These are phyloP conservation scores for Sarotherodon lohbergeri DNA, from an alignment of 2,113 vertebrate species.

Conservation along the genomic window DNA sequence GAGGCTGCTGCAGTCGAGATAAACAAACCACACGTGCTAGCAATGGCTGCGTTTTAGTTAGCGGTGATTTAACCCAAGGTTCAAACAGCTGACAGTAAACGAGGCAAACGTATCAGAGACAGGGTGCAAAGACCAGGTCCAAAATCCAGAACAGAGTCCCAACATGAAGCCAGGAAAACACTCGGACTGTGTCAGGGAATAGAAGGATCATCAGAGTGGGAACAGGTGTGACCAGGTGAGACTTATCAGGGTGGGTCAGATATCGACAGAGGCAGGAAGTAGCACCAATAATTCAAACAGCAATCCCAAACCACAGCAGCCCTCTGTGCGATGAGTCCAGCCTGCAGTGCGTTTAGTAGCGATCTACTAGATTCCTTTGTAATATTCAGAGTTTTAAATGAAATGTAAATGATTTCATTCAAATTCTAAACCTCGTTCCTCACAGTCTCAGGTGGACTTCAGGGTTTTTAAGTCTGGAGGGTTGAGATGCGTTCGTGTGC, in stretches of 20 bases:
- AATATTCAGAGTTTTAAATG: rapidly evolving
- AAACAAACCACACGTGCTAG: neutral
- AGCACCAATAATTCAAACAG: neutral
- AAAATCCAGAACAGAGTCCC: neutral
- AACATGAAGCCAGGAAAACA: neutral
- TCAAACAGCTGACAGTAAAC: neutral
- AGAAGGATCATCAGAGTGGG: rapidly evolving
- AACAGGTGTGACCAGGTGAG: neutral
- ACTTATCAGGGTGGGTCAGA: neutral
- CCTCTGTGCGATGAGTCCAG: neutral
- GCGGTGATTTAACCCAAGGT: neutral
- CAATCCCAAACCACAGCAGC: neutral
- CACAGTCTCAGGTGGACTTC: neutral
- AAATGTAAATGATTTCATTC: rapidly evolving
- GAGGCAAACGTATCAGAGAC: rapidly evolving
- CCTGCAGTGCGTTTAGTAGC: neutral
- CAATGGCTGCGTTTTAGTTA: neutral
- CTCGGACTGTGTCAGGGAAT: rapidly evolving
- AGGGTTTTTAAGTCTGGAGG: neutral
- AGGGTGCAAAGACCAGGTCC: rapidly evolving
- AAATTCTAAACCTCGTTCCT: neutral
- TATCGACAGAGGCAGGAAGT: neutral
- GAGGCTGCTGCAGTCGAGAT: neutral
- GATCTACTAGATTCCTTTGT: neutral
- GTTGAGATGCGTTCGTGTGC: neutral